Evolutionary conservation across 2,888 invertebrate genomes (phyloP).

Genomic region (Actias luna): DNA sequence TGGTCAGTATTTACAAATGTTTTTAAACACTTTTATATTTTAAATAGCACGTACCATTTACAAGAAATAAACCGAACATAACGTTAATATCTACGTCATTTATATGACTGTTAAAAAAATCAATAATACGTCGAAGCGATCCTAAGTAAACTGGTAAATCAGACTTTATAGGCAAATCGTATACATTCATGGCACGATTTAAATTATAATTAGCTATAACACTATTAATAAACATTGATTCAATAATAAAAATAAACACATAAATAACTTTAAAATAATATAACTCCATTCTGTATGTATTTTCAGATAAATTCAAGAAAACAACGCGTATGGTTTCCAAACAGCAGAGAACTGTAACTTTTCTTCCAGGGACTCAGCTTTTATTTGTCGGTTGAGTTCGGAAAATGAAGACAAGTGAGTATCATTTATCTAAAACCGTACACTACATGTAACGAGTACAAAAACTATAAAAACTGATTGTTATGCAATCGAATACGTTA

Average conservation of each 20-base stretch:
- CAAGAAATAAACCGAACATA: constrained; percentile 5
- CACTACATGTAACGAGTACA: background rate
- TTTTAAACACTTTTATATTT: too few relatives aligned
- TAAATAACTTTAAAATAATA: constrained; percentile 2
- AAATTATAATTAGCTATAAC: constrained; percentile 5
- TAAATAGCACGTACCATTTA: constrained; percentile 8
- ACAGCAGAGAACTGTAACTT: background rate
- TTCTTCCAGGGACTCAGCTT: background rate
- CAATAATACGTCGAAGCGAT: background rate
- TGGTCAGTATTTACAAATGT: too few relatives aligned
- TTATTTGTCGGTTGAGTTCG: background rate
- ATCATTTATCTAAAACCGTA: background rate
- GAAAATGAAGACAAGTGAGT: constrained; percentile 9
- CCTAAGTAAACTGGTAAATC: constrained; percentile 3
- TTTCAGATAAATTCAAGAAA: background rate
- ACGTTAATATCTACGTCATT: constrained; percentile 11
- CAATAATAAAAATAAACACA: background rate
- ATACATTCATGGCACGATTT: background rate
- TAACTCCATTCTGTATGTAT: background rate
- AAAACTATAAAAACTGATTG: background rate
- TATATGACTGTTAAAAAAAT: background rate
- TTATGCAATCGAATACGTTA: background rate
- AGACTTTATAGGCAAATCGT: background rate
- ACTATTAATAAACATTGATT: background rate
- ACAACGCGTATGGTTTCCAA: background rate